Base-by-base conservation (phyloP, 2,113 vertebrate genomes). In the Bubalus kerabau region DNA sequence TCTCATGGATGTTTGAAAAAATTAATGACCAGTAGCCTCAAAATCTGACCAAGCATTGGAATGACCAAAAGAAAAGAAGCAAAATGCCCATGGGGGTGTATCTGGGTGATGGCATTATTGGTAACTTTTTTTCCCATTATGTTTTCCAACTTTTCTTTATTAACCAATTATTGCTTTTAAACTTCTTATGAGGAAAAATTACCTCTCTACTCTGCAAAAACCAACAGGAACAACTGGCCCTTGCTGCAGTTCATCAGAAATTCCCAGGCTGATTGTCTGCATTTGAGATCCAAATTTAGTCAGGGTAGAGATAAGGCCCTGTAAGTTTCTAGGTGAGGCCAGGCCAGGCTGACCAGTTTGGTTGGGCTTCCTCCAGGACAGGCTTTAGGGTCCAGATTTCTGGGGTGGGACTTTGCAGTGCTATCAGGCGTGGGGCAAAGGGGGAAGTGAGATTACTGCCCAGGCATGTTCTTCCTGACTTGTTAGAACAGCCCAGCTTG, bases 191-290 rank as follows among this genome's bases (percentile, higher is more conserved):
- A 71, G 28, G 43, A 13, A 85, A 71, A 97, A 85, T 3, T 6
- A 52, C 57, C 71, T 78, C 78, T 50, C 78, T 23, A 2, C 56
- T 91, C 83, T 80, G 56, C 28, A 76, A 95, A 92, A 90, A 48
- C 15, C 7, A 2, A 52, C 13, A 50, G 71, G 59, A 96, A 87
- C 48, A 48, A 13, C 88, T 90, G 67, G 78, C 91, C 64, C 76
- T 92, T 24, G 88, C 95, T 97, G 94, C 90, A 94, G 88, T 96
- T 82, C 16, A 4, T 93, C 60, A 96, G 67, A 93, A 94, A 91
- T 97, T 97, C 94, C 91, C 93, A 96, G 94, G 96, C 88, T 56
- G 81, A 93, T 30, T 43, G 64, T 84, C n/a, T 23, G 85, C 83
- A 50, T 76, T 83, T 82, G 84, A 85, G 48, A 81, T 90, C 91